A percentile compares a stretch with the other conserved stretches of the same genome.
These are phyloP conservation scores for Raillietiella orientalis DNA, from an alignment of 2,888 invertebrate species.

Conservation along the genomic window DNA sequence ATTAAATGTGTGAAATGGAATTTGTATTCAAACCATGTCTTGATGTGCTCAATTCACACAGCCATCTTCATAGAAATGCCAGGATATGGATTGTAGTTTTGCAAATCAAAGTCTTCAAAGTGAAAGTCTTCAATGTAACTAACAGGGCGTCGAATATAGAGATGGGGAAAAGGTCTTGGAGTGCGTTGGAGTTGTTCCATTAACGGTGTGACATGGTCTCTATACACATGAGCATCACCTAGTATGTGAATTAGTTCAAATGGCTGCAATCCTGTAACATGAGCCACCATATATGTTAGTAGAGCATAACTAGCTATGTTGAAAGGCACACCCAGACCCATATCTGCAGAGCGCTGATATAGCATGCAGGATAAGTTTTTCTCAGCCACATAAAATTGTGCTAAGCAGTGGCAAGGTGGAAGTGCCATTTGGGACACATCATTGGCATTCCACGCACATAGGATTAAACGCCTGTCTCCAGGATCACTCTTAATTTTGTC, in stretches of 20 bases:
- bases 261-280: slow-evolving; percentile 45
- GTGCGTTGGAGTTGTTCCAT: slow-evolving; percentile 39
- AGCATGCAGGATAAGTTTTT: slow-evolving; percentile 53
- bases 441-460: slow-evolving; percentile 80
- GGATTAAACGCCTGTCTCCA: slow-evolving; percentile 53
- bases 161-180: slow-evolving; percentile 47
- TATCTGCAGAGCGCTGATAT: slow-evolving; percentile 87
- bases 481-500: slow-evolving; percentile 42
- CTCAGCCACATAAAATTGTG: slow-evolving; percentile 60
- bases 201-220: slow-evolving; percentile 55
- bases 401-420: slow-evolving; percentile 82
- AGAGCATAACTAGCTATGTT: slow-evolving; percentile 90
- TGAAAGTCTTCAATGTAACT: slow-evolving; percentile 50
- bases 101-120: slow-evolving; percentile 49
- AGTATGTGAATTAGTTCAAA: slow-evolving; percentile 79
- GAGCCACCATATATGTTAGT: slow-evolving; percentile 80
- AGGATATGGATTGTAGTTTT: slow-evolving; percentile 53
- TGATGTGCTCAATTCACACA: too few relatives aligned
- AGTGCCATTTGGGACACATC: slow-evolving; percentile 71
- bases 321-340: slow-evolving; percentile 94
- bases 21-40: slow-evolving; percentile 1
- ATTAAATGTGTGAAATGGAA: not conserved
- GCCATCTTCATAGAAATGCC: slow-evolving; percentile 83
- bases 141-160: slow-evolving; percentile 35
- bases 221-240: slow-evolving; percentile 82